Evolutionary conservation across 2,888 invertebrate species (phyloP).

Genomic region (Tanytarsus gracilentus): DNA sequence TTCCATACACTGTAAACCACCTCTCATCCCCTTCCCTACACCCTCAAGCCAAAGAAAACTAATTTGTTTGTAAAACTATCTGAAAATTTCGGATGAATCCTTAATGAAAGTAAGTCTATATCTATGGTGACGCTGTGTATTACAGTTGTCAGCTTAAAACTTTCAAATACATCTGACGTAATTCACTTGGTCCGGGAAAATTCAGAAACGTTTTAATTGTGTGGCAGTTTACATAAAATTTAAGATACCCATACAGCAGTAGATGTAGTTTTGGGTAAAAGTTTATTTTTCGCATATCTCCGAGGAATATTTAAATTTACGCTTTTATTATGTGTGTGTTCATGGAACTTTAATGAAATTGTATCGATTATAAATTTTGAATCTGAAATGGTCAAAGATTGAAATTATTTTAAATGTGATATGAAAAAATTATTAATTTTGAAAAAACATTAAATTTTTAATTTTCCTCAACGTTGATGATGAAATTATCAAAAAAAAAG

Average conservation of each 20-base stretch:
- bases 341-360: not conserved
- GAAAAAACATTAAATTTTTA: no score
- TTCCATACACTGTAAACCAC: no score
- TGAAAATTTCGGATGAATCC: not conserved
- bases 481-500: not conserved
- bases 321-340: not conserved
- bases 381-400: no score
- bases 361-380: not conserved
- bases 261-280: not conserved
- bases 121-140: no score
- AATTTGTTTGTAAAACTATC: conserved; percentile 2
- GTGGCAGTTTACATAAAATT: not conserved
- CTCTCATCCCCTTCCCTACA: not conserved
- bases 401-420: no score
- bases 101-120: conserved; percentile 9
- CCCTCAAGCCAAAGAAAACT: not conserved
- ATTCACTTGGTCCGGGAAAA: no score
- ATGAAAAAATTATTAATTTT: no score
- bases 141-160: no score
- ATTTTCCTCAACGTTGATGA: no score
- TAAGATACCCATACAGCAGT: not conserved
- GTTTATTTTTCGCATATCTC: not conserved
- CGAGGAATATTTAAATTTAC: conserved; percentile 9
- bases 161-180: no score
- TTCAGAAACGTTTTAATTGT: no score